A percentile compares a stretch with the other conserved stretches of the same genome.
Evolutionary conservation across 2,888 invertebrate genomes (phyloP).

Genomic region (Halocaridina rubra): DNA sequence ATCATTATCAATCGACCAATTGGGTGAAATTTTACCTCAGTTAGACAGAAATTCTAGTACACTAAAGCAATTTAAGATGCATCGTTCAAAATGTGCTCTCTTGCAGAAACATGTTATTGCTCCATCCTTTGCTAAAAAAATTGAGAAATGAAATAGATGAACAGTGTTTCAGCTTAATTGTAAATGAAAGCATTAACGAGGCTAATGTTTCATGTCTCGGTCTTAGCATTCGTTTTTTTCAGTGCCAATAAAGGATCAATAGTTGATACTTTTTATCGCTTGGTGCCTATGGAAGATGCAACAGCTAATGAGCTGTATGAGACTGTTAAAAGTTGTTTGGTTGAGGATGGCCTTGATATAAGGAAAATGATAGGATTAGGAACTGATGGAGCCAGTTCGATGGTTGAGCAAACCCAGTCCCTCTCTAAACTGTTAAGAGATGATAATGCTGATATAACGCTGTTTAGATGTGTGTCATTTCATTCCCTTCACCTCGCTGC

Average conservation of each 20-base stretch:
- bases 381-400: slow-evolving; percentile 18
- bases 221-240: neutral
- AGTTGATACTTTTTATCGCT: neutral
- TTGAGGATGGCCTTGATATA: slow-evolving; percentile 17
- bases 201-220: neutral
- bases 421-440: neutral
- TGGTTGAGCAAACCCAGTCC: slow-evolving; percentile 1
- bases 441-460: slow-evolving; percentile 6
- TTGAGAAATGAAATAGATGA: neutral
- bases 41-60: too few species aligned
- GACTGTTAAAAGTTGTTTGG: neutral
- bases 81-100: too few species aligned
- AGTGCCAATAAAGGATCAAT: neutral
- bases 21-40: too few species aligned
- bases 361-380: neutral
- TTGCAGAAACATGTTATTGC: neutral
- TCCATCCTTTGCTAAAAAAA: neutral
- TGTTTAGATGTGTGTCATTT: slow-evolving; percentile 15
- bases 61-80: too few species aligned
- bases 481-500: slow-evolving; percentile 16
- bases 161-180: neutral
- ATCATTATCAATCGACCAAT: too few species aligned
- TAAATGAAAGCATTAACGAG: neutral
- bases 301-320: neutral
- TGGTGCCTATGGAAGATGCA: too few species aligned